Evolutionary conservation across 2,888 invertebrate genomes (phyloP).

Genomic region (Timandra comae): DNA sequence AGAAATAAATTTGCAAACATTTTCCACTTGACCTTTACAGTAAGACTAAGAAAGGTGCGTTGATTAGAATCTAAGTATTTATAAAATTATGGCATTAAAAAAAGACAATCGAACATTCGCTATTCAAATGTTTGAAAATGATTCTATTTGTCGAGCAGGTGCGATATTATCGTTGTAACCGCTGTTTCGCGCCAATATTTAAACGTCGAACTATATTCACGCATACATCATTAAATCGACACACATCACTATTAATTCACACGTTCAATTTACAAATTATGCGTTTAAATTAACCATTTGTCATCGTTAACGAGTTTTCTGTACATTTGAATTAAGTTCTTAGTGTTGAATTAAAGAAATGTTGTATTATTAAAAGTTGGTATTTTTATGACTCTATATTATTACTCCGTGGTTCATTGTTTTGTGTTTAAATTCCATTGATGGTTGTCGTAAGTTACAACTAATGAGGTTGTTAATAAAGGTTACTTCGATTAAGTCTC

Average conservation of each 20-base stretch:
- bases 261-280: slow-evolving; percentile 53
- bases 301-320: slow-evolving; percentile 46
- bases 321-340: slow-evolving; percentile 34
- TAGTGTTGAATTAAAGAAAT: slow-evolving; percentile 31
- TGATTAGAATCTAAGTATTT: slow-evolving; percentile 46
- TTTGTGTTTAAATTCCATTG: slow-evolving; percentile 28
- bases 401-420: slow-evolving; percentile 6
- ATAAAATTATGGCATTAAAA: slow-evolving; percentile 21
- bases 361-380: slow-evolving; percentile 20
- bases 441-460: slow-evolving; percentile 35
- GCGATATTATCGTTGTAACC: slow-evolving; percentile 29
- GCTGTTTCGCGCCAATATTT: slow-evolving; percentile 33
- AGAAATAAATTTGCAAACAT: too few relatives aligned
- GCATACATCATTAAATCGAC: slow-evolving; percentile 40
- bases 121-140: slow-evolving; percentile 30
- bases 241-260: slow-evolving; percentile 53
- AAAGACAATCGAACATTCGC: slow-evolving; percentile 16
- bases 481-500: slow-evolving; percentile 28
- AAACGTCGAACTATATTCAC: slow-evolving; percentile 40
- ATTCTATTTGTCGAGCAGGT: slow-evolving; percentile 37
- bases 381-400: slow-evolving; percentile 26
- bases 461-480: slow-evolving; percentile 33
- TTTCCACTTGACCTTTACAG: slow-evolving; percentile 29
- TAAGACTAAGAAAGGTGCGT: slow-evolving; percentile 28
- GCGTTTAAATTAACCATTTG: slow-evolving; percentile 57